phyloP scores from a whole-genome alignment of 2,113 vertebrate genomes.

The Corythaeola cristata region DNA sequence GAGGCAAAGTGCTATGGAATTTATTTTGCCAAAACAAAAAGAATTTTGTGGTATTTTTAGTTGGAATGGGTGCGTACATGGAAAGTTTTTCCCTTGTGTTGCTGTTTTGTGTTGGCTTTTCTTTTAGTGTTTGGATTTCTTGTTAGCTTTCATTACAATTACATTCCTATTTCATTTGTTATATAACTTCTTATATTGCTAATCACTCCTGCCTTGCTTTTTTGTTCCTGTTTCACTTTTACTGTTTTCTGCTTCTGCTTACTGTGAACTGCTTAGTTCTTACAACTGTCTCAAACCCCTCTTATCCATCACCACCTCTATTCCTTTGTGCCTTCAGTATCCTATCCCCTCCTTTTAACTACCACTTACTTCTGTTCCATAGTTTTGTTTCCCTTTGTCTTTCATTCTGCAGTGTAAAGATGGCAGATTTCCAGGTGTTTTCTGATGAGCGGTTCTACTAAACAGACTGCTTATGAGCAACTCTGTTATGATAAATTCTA shows the following conservation, averaged over 20 bases:
- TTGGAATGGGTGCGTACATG: neutral
- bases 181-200: neutral
- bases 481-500: neutral
- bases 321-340: neutral
- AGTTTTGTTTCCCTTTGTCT: neutral
- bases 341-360: neutral
- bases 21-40: neutral
- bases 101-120: neutral
- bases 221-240: neutral
- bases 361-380: neutral
- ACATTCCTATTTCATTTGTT: neutral
- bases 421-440: neutral
- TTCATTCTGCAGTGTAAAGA: neutral
- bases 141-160: neutral
- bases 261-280: neutral
- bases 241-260: neutral
- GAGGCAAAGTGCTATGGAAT: neutral
- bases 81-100: neutral
- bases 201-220: neutral
- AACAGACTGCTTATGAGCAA: neutral
- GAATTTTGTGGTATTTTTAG: neutral
- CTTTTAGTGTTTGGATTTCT: neutral
- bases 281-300: neutral
- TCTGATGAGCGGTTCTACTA: neutral
- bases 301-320: neutral